Evolutionary conservation across 2,113 vertebrate genomes (phyloP), one percentile per base, ranked within the genome.

Genomic region (Varanus komodoensis): DNA sequence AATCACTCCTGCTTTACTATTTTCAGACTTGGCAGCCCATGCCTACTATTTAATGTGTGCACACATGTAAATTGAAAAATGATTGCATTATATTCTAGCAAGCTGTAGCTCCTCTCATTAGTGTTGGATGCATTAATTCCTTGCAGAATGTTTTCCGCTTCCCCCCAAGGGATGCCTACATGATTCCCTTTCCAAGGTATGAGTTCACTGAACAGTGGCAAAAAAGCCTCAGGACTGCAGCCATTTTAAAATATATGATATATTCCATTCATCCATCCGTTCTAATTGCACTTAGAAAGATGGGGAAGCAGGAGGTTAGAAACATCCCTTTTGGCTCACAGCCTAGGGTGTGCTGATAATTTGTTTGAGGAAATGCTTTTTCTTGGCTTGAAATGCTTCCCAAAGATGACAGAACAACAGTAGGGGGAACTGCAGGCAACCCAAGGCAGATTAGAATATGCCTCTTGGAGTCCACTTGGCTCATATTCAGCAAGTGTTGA

Each of bases 291-390:
- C 50, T 90, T 90, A 2, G 68, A 77, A 68, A 71, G 79, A n/a
- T 48, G 25, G 83, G n/a, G 87, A 32, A 64, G 27, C 17, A 15
- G 79, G 92, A 88, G 7, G 64, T 64, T 44, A 83, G 61, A 80
- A 73, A 82, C 50, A 1, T 90, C 90, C 0, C 34, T 91, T 92
- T 89, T 87, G 34, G 88, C n/a, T 68, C 25, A 38, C 12, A 91
- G 81, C 2, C 32, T 90, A 77, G 1, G 1, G 7, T 69, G 84
- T 88, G 61, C 50, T 90, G 27, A 7, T 50, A 87, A 73, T 88
- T 87, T 89, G 6, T 61, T 92, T 69, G 89, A 93, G 84, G 54
- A 91, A 91, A 91, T 61, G 1, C 0, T 89, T 91, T 89, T 52
- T 0, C 21, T 25, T 38, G 73, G 8, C 25, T 61, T 0, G 0